Percentiles rank a stretch among this genome's conserved stretches.
phyloP scores from a whole-genome alignment of 2,113 vertebrate species.

The Proteles cristata region DNA sequence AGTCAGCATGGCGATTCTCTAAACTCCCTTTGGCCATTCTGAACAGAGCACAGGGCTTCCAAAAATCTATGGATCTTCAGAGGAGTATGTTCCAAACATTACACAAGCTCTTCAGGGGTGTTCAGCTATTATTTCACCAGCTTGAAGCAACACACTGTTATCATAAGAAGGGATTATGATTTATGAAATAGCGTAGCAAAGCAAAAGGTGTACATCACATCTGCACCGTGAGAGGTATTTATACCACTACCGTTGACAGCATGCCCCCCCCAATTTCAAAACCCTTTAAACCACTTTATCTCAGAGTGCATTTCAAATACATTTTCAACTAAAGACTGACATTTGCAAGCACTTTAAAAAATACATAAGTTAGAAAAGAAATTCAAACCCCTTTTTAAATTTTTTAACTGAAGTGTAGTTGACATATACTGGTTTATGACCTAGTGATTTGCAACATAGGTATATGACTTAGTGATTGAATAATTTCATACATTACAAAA shows the following conservation, averaged over 20 bases:
- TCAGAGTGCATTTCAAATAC: neutral
- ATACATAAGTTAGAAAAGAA: neutral
- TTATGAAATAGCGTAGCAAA: neutral
- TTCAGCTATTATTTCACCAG: neutral
- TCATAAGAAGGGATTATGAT: neutral
- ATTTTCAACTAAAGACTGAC: neutral
- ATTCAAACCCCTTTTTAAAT: neutral
- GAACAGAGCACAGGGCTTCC: neutral
- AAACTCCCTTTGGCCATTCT: neutral
- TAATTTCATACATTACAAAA: neutral
- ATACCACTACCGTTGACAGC: neutral
- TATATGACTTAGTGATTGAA: neutral
- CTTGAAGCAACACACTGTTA: neutral
- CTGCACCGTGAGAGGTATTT: neutral
- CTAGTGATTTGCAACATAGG: too few species aligned
- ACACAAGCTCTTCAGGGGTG: neutral
- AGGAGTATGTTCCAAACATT: neutral
- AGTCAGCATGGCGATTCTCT: neutral
- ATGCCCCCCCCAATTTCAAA: neutral
- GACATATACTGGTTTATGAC: neutral
- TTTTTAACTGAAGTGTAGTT: neutral
- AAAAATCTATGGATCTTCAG: neutral
- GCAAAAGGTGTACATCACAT: neutral
- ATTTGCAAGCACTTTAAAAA: neutral
- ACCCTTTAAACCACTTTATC: slow-evolving; percentile 23